Conservation (phyloP, 2,797 vertebrate genomes). For the Danio tinwini region DNA sequence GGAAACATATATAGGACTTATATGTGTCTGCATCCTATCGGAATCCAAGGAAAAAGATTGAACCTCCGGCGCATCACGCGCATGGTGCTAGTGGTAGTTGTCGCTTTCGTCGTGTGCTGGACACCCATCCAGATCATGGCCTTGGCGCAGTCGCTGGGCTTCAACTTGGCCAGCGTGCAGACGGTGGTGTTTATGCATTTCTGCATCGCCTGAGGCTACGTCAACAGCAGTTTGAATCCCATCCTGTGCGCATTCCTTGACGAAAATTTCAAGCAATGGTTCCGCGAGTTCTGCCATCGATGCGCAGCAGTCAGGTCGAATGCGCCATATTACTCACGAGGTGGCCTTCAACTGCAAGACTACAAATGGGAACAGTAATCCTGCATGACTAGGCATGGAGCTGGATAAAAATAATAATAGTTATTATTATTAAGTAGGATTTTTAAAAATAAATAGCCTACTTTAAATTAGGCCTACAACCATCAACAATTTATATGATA, state of each 20-base stretch:
- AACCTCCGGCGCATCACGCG: conserved; percentile 94
- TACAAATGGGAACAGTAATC: conserved; percentile 87
- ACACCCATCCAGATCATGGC: conserved; percentile 96
- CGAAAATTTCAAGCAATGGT: conserved; percentile 98
- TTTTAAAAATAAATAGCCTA: no score
- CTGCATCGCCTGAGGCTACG: conserved; percentile 92
- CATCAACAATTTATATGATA: no score
- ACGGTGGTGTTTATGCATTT: conserved; percentile 91
- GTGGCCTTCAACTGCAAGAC: conserved; percentile 93
- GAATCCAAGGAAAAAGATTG: conserved; percentile 98
- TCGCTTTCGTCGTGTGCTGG: conserved; percentile 96
- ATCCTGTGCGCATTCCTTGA: conserved; percentile 96
- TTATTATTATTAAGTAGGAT: no score
- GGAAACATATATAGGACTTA: no score
- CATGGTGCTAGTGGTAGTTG: conserved; percentile 96
- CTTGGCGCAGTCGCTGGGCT: conserved; percentile 89
- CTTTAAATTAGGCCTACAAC: no score
- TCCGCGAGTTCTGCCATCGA: conserved; percentile 96
- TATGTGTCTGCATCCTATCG: conserved; percentile 91
- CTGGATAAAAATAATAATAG: no score
- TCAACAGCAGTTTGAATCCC: conserved; percentile 97
- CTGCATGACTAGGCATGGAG: conserved; percentile 99
- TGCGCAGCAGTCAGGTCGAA: conserved; percentile 88
- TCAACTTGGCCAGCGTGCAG: conserved; percentile 87
- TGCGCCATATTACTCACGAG: conserved; percentile 93